Percentiles rank a stretch among this genome's conserved stretches.
Conservation (phyloP, 37 sponge, comb jelly and placozoan species). For the Oscarella lobularis region DNA sequence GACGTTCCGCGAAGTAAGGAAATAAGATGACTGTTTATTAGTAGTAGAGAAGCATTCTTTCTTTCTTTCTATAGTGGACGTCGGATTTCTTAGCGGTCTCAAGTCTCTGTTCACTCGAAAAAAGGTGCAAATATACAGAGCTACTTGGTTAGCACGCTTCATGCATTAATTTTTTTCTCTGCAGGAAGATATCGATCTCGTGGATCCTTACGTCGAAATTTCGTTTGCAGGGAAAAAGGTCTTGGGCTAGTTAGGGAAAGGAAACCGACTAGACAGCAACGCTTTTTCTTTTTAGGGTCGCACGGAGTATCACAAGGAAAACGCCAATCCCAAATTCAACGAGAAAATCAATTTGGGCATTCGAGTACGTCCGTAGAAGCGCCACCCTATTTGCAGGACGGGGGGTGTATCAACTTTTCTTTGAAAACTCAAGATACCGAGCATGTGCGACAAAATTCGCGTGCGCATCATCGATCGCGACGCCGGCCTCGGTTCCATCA, state of each 20-base stretch:
- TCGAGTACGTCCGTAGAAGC: no score
- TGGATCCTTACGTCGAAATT: slow-evolving; percentile 86
- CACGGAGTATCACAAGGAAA: slow-evolving; percentile 15
- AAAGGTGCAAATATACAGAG: no score
- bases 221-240: slow-evolving; percentile 90
- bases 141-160: no score
- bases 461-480: slow-evolving; percentile 25
- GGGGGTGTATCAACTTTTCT: not conserved
- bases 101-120: slow-evolving; percentile 62
- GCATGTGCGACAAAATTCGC: slow-evolving; percentile 61
- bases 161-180: no score
- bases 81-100: slow-evolving; percentile 69
- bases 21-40: slow-evolving; percentile 5
- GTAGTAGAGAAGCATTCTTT: no score
- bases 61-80: slow-evolving; percentile 45
- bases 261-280: slow-evolving; percentile 8
- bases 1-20: slow-evolving; percentile 74
- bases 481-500: not conserved
- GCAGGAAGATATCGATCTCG: slow-evolving; percentile 80
- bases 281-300: not conserved
- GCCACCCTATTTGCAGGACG: not conserved
- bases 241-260: no score
- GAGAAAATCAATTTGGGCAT: slow-evolving; percentile 80
- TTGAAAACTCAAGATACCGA: no score
- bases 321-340: slow-evolving; percentile 86